Evolutionary conservation across 1,140 invertebrate genomes (phyloP), one percentile per base, ranked within the genome.

Genomic region (Pseudoatta argentina): DNA sequence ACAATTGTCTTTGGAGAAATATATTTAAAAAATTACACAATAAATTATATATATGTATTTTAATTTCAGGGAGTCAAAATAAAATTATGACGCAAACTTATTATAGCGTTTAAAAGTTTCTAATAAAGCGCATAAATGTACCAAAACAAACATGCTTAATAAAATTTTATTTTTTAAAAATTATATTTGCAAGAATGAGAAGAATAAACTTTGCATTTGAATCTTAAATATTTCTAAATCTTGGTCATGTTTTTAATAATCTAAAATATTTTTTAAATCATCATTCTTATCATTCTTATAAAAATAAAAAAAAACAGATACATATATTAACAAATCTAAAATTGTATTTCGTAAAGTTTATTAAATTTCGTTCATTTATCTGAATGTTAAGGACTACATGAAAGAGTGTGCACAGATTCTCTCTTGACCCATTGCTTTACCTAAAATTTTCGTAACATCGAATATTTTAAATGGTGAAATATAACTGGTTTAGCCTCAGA

Each of bases 401-500:
- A 59, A 76, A 39, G 21, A 39, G 10, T 44, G 27, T 6, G 73
- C 53, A 34, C 21, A 39, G 12, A 34, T 21, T 57, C n/a, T 59
- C 18, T 59, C 7, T 7, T 57, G 16, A 51, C 3, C 10, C n/a
- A 75, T 57, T 75, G 72, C 12, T 14, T 57, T 30, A 39, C 14
- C 7, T 76, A 3, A 76, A 76, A 66, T 24, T 48, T 48, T 27
- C 10, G 16, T 16, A 39, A 51, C 8, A 61, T 64, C 24, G 2
- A 66, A 78, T 21, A 27, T 66, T 48, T 78, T 21, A 44, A 64
- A 66, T 48, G 24, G 4, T 12, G 10, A 78, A 44, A 66, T 64
- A 30, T 66, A 78, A 48, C n/a, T 77, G 39, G 5, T 44, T 77
- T 12, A 78, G 30, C 63, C 48, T 30, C 0, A 16, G 3, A 51